Conservation (phyloP, 2,113 vertebrate genomes). For the Tringa solitaria region DNA sequence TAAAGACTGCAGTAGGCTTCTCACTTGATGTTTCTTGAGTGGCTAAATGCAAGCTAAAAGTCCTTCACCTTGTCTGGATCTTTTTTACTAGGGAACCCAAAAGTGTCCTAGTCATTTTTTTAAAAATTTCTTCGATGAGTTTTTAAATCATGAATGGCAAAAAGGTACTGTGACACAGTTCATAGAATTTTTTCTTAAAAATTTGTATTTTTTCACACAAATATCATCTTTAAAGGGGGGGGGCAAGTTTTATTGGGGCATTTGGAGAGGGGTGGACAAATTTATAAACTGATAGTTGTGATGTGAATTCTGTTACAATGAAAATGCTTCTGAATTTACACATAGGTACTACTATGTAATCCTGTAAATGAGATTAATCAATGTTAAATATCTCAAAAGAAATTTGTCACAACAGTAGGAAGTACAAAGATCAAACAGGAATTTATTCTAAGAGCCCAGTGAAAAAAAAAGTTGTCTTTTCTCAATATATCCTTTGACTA, state of each 20-base stretch:
- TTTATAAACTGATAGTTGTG: neutral
- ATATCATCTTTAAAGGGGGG: neutral
- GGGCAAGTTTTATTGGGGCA: neutral
- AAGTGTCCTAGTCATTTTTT: neutral
- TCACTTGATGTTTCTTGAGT: neutral
- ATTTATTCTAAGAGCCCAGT: conserved; percentile 9
- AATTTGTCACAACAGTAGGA: neutral
- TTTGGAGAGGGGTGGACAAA: neutral
- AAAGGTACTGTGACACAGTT: neutral
- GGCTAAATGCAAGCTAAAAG: neutral
- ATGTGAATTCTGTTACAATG: neutral
- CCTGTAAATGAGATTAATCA: neutral
- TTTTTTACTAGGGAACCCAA: neutral
- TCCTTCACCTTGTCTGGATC: neutral
- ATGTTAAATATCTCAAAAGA: neutral
- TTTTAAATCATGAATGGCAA: neutral
- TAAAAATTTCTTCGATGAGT: neutral
- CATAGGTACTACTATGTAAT: neutral
- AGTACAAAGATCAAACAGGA: neutral
- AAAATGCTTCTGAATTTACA: neutral
- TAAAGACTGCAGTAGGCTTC: neutral
- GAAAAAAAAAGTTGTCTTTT: conserved; percentile 14
- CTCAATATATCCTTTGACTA: conserved; percentile 16
- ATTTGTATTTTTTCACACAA: neutral
- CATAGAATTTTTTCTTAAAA: neutral